Base-by-base conservation (phyloP, 2,797 vertebrate species). In the Sebastes matsubarae region DNA sequence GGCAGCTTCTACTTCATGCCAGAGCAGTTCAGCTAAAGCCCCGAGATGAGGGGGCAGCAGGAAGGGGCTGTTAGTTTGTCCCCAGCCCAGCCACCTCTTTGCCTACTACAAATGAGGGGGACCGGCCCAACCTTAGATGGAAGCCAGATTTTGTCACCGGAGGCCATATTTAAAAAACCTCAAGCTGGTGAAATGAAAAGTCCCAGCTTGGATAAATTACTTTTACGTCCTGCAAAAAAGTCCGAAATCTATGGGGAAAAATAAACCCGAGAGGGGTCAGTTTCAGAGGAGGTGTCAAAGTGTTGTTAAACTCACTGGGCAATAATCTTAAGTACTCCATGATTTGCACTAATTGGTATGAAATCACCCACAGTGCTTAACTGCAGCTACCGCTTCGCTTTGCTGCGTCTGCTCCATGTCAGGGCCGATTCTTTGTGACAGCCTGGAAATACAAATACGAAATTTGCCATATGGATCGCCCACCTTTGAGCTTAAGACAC, bases 311-410 rank as follows among this genome's bases (percentile, higher is more conserved):
- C 93, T 93, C 89, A 87, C 87, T 83, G 82, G 87, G 90, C 93
- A 94, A 95, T 94, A 94, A 95, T 90, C 89, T 86, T 95, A 96
- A 96, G 94, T 95, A 95, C 91, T 91, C 89, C 84, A 80, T 89
- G 95, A 96, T 96, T 96, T 96, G 91, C 89, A 77, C 94, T 96
- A 96, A 96, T 95, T 95, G 94, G 93, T 91, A 94, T 91, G 92
- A 95, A 96, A 96, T 95, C 93, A 90, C 93, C 94, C 92, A 88
- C 84, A 85, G 93, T 89, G 90, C 91, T 94, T 89, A 92, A 93
- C 92, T 89, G 92, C 91, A 87, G 95, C 94, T 94, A 91, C 90
- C 29, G 90, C 92, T 91, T 84, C 68, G 83, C 83, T 90, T 88
- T 74, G 71, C 87, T 80, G 93, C 83, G 75, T 93, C 95, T 96